These are phyloP conservation scores for Artemia franciscana DNA, from an alignment of 1,140 invertebrate species.

Conservation along the genomic window DNA sequence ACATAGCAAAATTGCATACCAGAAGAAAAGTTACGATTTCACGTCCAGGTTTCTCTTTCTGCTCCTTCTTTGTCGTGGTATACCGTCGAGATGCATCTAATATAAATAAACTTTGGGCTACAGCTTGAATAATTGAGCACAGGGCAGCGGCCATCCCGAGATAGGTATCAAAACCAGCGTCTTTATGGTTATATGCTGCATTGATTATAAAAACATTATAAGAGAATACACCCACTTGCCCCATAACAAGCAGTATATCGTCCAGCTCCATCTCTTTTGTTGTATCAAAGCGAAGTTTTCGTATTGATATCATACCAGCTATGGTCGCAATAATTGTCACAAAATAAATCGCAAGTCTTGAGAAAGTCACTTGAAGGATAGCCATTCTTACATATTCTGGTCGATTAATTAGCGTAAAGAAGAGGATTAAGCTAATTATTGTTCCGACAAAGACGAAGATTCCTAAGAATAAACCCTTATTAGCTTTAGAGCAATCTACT, in stretches of 20 bases:
- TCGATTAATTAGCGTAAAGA: conserved; percentile 73
- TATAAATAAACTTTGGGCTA: conserved; percentile 81
- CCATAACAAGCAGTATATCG: conserved; percentile 73
- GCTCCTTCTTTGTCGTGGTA: conserved; percentile 14
- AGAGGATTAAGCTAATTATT: conserved; percentile 79
- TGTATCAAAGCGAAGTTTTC: conserved; percentile 56
- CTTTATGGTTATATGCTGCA: conserved; percentile 58
- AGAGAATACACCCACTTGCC: conserved; percentile 43
- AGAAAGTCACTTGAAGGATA: conserved; percentile 71
- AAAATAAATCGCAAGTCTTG: conserved; percentile 64
- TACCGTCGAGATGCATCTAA: conserved; percentile 33
- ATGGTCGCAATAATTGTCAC: conserved; percentile 59
- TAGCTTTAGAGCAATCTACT: conserved; percentile 76
- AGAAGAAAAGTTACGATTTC: conserved; percentile 73
- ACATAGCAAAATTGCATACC: conserved; percentile 77
- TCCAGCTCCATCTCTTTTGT: conserved; percentile 65
- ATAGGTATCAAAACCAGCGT: conserved; percentile 50
- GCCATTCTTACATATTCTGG: conserved; percentile 57
- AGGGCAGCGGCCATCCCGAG: conserved; percentile 56
- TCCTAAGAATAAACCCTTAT: conserved; percentile 79
- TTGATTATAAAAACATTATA: conserved; percentile 83
- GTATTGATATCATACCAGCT: conserved; percentile 51
- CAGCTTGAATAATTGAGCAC: conserved; percentile 54
- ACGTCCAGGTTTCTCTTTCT: conserved; percentile 24
- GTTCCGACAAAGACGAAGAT: conserved; percentile 74